phyloP scores from a whole-genome alignment of 2,888 invertebrate genomes.

The Caenorhabditis angaria region DNA sequence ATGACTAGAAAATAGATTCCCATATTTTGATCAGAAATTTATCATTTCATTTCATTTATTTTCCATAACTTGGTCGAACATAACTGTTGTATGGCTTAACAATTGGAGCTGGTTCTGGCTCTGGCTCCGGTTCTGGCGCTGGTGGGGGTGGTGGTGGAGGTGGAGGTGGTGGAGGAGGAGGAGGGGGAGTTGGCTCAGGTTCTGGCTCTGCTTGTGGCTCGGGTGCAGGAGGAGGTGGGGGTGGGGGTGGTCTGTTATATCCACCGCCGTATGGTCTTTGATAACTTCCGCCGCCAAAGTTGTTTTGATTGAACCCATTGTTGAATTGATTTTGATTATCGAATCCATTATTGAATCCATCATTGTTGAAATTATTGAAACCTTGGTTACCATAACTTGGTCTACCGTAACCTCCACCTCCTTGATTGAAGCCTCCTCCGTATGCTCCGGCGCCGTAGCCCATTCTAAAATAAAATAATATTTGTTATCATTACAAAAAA shows the following conservation, averaged over 20 bases:
- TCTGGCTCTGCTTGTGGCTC: slow-evolving; percentile 39
- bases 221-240: slow-evolving; percentile 34
- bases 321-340: not conserved
- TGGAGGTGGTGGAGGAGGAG: slow-evolving; percentile 36
- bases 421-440: slow-evolving; percentile 25
- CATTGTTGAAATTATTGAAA: slow-evolving; percentile 17
- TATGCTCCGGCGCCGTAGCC: slow-evolving; percentile 39
- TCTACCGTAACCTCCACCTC: slow-evolving; percentile 10
- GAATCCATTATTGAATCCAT: not conserved
- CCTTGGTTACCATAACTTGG: slow-evolving; percentile 28
- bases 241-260: slow-evolving; percentile 25
- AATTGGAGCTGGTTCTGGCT: slow-evolving; percentile 35
- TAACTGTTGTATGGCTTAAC: slow-evolving; percentile 44
- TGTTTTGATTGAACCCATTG: not conserved
- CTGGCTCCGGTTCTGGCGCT: slow-evolving; percentile 35
- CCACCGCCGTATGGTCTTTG: slow-evolving; percentile 26
- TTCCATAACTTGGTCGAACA: slow-evolving; percentile 31
- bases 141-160: slow-evolving; percentile 44
- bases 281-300: slow-evolving; percentile 22
- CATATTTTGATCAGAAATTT: not conserved
- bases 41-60: slow-evolving; percentile 7
- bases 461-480: slow-evolving; percentile 17
- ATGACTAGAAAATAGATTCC: not conserved
- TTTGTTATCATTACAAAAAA: not conserved
- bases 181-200: slow-evolving; percentile 42